Conservation (phyloP, 2,797 vertebrate species). For the Myotis vivesi region DNA sequence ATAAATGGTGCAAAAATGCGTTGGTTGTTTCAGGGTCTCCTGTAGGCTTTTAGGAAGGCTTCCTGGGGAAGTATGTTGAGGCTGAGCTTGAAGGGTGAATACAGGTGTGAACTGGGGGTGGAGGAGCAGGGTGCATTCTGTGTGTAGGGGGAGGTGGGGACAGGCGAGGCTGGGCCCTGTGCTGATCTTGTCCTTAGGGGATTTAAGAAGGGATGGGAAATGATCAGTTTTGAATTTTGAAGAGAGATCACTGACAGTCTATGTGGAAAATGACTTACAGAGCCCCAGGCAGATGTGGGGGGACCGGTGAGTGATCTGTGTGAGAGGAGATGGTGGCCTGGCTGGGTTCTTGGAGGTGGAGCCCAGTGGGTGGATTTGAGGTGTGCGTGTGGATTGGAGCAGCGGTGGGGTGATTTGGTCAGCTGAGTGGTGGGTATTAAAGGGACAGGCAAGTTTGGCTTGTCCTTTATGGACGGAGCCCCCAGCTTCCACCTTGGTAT, state of each 20-base stretch:
- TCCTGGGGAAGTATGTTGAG: neutral
- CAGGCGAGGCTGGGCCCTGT: neutral
- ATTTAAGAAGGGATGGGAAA: neutral
- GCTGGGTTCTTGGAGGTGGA: neutral
- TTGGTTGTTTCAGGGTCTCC: neutral
- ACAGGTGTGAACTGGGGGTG: neutral
- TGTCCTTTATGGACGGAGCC: neutral
- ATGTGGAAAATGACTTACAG: neutral
- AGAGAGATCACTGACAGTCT: neutral
- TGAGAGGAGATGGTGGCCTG: neutral
- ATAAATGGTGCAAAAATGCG: neutral
- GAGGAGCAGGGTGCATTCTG: neutral
- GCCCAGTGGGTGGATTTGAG: neutral
- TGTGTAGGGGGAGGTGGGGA: neutral
- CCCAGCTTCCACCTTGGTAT: too few relatives aligned
- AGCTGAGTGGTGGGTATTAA: neutral
- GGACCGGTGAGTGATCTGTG: rapidly evolving
- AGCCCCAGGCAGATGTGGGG: neutral
- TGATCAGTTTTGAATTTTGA: neutral
- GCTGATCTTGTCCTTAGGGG: neutral
- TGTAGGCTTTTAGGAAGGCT: neutral
- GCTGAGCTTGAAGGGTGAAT: neutral
- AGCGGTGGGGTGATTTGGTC: neutral
- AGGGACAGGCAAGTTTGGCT: neutral
- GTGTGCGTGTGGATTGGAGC: neutral